These are phyloP conservation scores for Hypotaenidia philippensis DNA, from an alignment of 2,797 vertebrate species.

Conservation along the genomic window DNA sequence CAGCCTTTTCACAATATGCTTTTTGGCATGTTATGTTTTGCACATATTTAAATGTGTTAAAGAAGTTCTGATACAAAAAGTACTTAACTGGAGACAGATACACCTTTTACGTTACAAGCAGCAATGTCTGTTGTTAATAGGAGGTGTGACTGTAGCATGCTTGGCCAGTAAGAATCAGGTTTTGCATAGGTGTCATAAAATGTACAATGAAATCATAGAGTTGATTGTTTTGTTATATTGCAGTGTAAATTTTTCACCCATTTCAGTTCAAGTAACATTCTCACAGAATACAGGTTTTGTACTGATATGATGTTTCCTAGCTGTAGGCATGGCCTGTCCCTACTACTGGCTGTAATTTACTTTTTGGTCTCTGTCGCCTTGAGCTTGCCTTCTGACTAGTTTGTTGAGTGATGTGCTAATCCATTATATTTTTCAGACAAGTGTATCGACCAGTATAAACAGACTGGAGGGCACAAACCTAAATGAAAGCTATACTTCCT, in stretches of 20 bases:
- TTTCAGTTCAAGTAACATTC: constrained; percentile 71
- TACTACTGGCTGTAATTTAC: constrained; percentile 91
- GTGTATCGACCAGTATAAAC: constrained; percentile 96
- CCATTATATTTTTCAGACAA: constrained; percentile 96
- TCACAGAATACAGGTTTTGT: constrained; percentile 79
- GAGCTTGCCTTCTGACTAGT: constrained; percentile 89
- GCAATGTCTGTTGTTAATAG: constrained; percentile 3
- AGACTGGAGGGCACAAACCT: constrained; percentile 93
- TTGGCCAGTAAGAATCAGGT: not conserved
- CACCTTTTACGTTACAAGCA: constrained; percentile 4
- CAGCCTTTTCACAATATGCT: not conserved
- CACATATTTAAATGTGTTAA: constrained; percentile 43
- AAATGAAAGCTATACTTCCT: constrained; percentile 92
- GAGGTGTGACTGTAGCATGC: not conserved
- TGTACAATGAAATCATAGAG: constrained; percentile 50
- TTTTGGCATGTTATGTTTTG: not conserved
- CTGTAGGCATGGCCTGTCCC: constrained; percentile 85
- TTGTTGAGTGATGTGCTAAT: constrained; percentile 96
- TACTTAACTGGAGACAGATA: constrained; percentile 28
- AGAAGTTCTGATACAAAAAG: not conserved
- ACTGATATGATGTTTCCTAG: constrained; percentile 88
- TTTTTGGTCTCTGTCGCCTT: constrained; percentile 90
- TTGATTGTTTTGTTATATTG: constrained; percentile 81
- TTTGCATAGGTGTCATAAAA: constrained; percentile 35
- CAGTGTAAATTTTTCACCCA: constrained; percentile 75